These are phyloP conservation scores for Hermatobates lingyangjiaoensis DNA, from an alignment of 1,140 invertebrate genomes.

Conservation along the genomic window DNA sequence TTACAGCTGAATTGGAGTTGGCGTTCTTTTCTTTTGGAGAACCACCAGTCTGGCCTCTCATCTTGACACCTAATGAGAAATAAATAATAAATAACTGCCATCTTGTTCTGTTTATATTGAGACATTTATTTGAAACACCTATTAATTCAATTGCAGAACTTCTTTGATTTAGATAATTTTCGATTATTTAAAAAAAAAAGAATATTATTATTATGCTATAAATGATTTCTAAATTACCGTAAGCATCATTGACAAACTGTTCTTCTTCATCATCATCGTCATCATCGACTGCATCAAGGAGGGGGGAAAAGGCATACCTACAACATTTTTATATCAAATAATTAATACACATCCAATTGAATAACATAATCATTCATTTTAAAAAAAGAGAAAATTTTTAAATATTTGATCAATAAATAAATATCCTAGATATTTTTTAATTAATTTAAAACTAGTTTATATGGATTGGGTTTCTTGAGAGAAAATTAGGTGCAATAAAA, in stretches of 20 bases:
- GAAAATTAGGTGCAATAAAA: no score
- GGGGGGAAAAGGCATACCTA: constrained; percentile 76
- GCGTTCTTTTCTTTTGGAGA: constrained; percentile 19
- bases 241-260: constrained; percentile 64
- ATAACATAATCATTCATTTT: no score
- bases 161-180: neutral
- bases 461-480: no score
- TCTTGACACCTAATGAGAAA: constrained; percentile 38
- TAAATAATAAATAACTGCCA: neutral
- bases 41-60: constrained; percentile 27
- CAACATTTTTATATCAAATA: no score
- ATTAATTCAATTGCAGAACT: neutral
- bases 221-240: constrained; percentile 29
- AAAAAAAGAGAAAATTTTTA: no score
- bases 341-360: no score
- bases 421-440: no score
- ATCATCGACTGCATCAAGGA: constrained; percentile 70
- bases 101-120: neutral
- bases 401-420: no score
- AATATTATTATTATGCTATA: neutral
- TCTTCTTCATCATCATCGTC: constrained; percentile 51
- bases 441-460: no score
- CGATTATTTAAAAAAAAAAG: neutral
- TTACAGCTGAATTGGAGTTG: constrained; percentile 16
- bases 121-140: neutral